These are phyloP conservation scores for Calliopum simillimum DNA, from an alignment of 2,888 invertebrate genomes.

Conservation along the genomic window DNA sequence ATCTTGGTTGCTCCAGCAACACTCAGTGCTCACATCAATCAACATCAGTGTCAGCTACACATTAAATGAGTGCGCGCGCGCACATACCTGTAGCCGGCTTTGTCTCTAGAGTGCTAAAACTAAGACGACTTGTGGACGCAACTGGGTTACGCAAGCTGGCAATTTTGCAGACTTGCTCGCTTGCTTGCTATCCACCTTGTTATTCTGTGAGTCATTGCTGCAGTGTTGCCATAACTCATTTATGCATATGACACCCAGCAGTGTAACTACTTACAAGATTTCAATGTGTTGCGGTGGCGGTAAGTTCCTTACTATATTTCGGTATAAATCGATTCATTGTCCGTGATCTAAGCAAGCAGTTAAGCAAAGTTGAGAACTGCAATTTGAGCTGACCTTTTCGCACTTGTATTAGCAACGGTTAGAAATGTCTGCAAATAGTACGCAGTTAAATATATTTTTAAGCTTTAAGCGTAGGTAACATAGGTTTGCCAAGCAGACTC, in stretches of 20 bases:
- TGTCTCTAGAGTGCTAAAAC: background rate
- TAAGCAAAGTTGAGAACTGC: too few relatives aligned
- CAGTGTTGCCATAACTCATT: constrained; percentile 25
- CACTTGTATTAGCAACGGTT: too few relatives aligned
- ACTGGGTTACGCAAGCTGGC: constrained; percentile 29
- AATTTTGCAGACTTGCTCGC: constrained; percentile 9
- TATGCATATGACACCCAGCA: constrained; percentile 12
- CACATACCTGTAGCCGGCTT: background rate
- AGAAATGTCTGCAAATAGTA: too few relatives aligned
- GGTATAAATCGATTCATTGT: background rate
- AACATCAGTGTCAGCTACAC: background rate
- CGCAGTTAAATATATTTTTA: too few relatives aligned
- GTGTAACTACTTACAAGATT: too few relatives aligned
- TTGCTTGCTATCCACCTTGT: constrained; percentile 20
- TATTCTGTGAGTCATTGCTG: constrained; percentile 23
- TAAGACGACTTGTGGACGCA: background rate
- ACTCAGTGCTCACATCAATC: constrained; percentile 1
- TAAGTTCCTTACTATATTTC: background rate
- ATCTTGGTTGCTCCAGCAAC: background rate
- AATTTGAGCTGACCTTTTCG: too few relatives aligned
- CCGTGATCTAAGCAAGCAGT: too few relatives aligned
- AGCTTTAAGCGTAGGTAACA: too few relatives aligned
- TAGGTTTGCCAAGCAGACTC: too few relatives aligned
- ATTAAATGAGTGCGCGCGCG: background rate
- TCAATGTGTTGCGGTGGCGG: background rate